Base-by-base conservation (phyloP, 2,797 vertebrate genomes). In the Chromis chromis region DNA sequence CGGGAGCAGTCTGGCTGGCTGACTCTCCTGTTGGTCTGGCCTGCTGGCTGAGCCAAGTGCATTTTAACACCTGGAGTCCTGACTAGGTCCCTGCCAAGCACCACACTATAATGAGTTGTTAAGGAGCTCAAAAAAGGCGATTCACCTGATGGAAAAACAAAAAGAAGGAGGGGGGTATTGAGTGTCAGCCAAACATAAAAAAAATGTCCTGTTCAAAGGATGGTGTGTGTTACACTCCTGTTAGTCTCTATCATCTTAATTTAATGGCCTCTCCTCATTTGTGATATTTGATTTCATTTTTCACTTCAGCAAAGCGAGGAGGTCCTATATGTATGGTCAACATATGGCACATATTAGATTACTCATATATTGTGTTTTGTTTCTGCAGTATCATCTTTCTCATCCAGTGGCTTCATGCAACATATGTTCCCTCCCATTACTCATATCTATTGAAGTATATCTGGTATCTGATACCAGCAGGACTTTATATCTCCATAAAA, bases 331-430 rank as follows among this genome's bases (percentile, higher is more conserved):
- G 80, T 91, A 91, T 93, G 90, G 89, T 88, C 76, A 89, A 90
- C 94, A 95, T 94, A 95, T 95, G 94, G 93, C 91, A 80, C 89
- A 90, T 84, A 92, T 94, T 93, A 86, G 87, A 93, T 93, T 94
- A 93, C 93, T 90, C 89, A 93, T 93, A 93, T 93, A 90, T 89
- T 92, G 88, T 92, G 85, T 91, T 94, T 93, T 93, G 92, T 93
- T 87, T 86, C 75, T 65, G 76, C 53, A 44, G 91, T 83, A 86
- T 92, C 89, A 36, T 84, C 86, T 92, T 92, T 88, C 88, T 83
- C 80, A 84, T 84, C 53, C 65, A 74, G 39, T 65, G 82, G 86
- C 86, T 86, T 84, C 90, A 90, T 91, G 79, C 87, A 85, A 85
- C 94, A 94, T 93, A 93, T 95, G 93, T 78, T 90, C 89, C 70